Evolutionary conservation across 2,113 vertebrate genomes (phyloP).

Genomic region (Serilophus lunatus): DNA sequence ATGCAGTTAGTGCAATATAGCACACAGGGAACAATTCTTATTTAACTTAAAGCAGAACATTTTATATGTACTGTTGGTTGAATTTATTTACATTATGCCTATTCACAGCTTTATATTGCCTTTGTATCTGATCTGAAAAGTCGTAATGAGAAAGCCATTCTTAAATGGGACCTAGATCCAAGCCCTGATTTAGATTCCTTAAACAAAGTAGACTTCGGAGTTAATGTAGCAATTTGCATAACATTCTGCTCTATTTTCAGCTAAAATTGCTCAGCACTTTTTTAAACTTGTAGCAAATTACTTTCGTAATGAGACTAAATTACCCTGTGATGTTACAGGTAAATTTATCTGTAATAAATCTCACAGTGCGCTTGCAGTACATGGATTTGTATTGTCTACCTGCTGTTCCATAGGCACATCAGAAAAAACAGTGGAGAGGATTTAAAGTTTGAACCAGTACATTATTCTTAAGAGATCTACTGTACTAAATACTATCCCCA

Average conservation of each 20-base stretch:
- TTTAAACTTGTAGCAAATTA: conserved; percentile 49
- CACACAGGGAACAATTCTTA: neutral
- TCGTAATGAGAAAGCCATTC: neutral
- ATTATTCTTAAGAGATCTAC: neutral
- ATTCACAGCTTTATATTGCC: neutral
- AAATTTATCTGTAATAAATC: conserved; percentile 45
- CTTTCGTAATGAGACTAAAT: conserved; percentile 57
- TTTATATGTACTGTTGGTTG: neutral
- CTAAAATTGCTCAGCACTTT: conserved; percentile 57
- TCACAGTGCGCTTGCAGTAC: neutral
- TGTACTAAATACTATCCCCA: neutral
- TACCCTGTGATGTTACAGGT: conserved; percentile 27
- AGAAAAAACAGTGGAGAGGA: neutral
- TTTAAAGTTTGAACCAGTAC: neutral
- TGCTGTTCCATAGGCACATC: neutral
- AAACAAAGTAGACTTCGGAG: conserved; percentile 48
- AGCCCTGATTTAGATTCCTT: neutral
- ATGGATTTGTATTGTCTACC: neutral
- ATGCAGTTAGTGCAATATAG: neutral
- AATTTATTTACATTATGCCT: neutral
- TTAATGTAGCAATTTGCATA: conserved; percentile 49
- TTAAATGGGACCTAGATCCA: neutral
- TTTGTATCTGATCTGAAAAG: neutral
- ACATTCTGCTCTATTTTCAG: conserved; percentile 46
- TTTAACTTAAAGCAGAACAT: neutral